These are phyloP conservation scores for Hyperopisus bebe DNA, from an alignment of 2,113 vertebrate species.

Conservation along the genomic window DNA sequence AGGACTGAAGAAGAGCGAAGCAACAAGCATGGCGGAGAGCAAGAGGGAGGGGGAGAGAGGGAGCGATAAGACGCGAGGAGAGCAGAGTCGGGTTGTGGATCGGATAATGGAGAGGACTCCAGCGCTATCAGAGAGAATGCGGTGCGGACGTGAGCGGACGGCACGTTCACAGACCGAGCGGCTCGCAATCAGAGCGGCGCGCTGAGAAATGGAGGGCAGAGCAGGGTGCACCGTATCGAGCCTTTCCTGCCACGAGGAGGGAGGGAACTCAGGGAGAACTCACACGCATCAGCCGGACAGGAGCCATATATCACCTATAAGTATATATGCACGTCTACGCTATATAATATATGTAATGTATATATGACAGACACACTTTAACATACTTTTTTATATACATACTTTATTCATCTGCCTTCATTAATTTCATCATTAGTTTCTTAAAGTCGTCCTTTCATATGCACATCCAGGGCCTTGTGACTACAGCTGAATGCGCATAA, in stretches of 20 bases:
- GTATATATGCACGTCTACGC: background rate
- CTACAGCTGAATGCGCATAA: slow-evolving; percentile 8
- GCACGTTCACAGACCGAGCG: background rate
- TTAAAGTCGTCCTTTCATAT: background rate
- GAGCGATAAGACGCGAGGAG: background rate
- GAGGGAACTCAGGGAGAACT: background rate
- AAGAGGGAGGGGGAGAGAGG: background rate
- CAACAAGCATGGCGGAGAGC: background rate
- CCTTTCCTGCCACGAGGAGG: background rate
- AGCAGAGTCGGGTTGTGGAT: background rate
- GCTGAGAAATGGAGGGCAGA: background rate
- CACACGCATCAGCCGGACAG: background rate
- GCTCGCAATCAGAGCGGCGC: background rate
- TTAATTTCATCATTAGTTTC: background rate
- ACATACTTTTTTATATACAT: background rate
- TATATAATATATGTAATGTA: background rate
- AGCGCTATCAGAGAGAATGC: background rate
- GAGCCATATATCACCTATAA: background rate
- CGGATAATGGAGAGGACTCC: background rate
- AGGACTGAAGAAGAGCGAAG: background rate
- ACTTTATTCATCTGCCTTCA: background rate
- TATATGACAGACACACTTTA: background rate
- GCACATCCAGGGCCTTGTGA: background rate
- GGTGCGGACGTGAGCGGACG: background rate
- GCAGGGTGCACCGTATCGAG: background rate